Evolutionary conservation across 2,888 invertebrate genomes (phyloP).

Genomic region (Coelinius sp.): DNA sequence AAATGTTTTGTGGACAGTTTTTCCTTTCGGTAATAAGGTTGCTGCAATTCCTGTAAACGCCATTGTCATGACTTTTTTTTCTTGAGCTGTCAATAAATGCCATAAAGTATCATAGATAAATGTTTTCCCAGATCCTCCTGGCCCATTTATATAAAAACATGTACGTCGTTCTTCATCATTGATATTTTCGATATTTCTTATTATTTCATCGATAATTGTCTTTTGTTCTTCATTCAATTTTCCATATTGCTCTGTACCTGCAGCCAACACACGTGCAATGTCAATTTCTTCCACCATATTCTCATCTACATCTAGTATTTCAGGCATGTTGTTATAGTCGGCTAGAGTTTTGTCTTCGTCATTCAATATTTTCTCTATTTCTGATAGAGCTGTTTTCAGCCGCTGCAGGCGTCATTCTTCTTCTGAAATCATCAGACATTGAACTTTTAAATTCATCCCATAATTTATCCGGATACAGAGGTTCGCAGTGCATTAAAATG

Average conservation of each 20-base stretch:
- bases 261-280: background rate
- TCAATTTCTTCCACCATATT: background rate
- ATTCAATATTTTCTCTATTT: background rate
- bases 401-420: background rate
- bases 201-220: slow-evolving; percentile 21
- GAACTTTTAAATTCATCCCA: slow-evolving; percentile 41
- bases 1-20: no score
- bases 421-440: slow-evolving; percentile 22
- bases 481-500: slow-evolving; percentile 49
- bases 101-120: slow-evolving; percentile 24
- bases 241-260: no score
- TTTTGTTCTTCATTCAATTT: no score
- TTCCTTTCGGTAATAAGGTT: no score
- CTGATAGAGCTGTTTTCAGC: background rate
- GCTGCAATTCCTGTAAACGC: slow-evolving; percentile 55
- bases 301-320: background rate
- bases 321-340: background rate
- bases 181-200: background rate
- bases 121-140: no score
- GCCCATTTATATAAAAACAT: no score
- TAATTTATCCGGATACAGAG: slow-evolving; percentile 43
- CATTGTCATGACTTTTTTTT: slow-evolving; percentile 19
- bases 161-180: no score
- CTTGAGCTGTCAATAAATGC: slow-evolving; percentile 31
- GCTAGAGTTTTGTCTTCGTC: background rate